A percentile compares a stretch with the other conserved stretches of the same genome.
These are phyloP conservation scores for Crenichthys baileyi DNA, from an alignment of 2,797 vertebrate genomes.

Conservation along the genomic window DNA sequence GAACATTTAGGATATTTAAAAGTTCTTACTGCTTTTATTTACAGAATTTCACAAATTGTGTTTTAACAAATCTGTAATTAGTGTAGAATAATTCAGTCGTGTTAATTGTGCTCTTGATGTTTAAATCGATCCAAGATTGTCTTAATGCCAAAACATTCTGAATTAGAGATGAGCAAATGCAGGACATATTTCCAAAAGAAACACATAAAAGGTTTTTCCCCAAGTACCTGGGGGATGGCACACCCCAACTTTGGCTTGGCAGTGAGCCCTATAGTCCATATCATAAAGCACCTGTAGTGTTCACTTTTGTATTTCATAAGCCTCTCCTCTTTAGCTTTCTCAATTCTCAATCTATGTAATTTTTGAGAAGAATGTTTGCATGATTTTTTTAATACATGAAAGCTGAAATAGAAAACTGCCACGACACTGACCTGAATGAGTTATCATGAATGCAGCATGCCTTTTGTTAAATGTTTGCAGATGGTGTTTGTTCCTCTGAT, in stretches of 20 bases:
- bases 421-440: not conserved
- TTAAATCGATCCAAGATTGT: not conserved
- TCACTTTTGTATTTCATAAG: conserved; percentile 30
- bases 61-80: not conserved
- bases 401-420: conserved; percentile 1
- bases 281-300: conserved; percentile 16
- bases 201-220: not conserved
- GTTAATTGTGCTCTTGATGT: not conserved
- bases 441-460: conserved; percentile 27
- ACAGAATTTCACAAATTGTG: not conserved
- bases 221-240: not conserved
- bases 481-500: conserved; percentile 15
- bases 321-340: conserved; percentile 6
- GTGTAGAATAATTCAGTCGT: not conserved
- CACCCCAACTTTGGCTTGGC: not conserved
- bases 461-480: conserved; percentile 5
- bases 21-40: not conserved
- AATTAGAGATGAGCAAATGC: not conserved
- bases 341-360: not conserved
- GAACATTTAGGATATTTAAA: not conserved
- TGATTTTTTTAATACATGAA: not conserved
- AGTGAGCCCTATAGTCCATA: too few species aligned
- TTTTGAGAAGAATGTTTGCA: conserved; percentile 16
- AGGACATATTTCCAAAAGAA: not conserved
- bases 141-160: not conserved